A percentile compares a stretch with the other conserved stretches of the same genome.
Evolutionary conservation across 2,113 vertebrate genomes (phyloP).

Genomic region (Ictalurus punctatus): DNA sequence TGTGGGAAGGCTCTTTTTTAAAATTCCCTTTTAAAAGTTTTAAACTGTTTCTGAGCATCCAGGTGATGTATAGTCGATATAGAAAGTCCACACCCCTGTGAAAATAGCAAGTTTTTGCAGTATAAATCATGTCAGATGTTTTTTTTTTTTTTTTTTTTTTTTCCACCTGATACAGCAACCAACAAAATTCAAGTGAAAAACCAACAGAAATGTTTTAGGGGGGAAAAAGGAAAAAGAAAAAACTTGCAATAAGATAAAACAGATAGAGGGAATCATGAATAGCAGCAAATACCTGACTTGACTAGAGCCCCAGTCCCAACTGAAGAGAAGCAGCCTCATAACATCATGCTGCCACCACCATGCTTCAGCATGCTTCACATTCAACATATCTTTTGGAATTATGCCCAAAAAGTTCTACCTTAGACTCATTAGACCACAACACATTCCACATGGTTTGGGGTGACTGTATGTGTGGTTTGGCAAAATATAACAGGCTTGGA

Average conservation of each 20-base stretch:
- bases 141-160: background rate
- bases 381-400: background rate
- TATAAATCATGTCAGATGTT: background rate
- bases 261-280: background rate
- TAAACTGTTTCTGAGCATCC: no score
- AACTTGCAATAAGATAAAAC: background rate
- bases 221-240: background rate
- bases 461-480: background rate
- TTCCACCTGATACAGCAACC: background rate
- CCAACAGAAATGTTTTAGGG: no score
- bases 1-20: background rate
- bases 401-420: background rate
- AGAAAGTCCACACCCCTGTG: background rate
- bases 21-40: no score
- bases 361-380: background rate
- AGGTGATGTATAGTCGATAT: background rate
- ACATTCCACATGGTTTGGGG: background rate
- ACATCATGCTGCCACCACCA: background rate
- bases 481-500: background rate
- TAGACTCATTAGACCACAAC: background rate
- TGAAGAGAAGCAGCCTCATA: background rate
- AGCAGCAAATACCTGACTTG: background rate
- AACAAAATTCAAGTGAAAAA: background rate
- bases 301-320: no score
- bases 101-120: background rate